phyloP scores from a whole-genome alignment of 2,113 vertebrate species.

The Limanda limanda region DNA sequence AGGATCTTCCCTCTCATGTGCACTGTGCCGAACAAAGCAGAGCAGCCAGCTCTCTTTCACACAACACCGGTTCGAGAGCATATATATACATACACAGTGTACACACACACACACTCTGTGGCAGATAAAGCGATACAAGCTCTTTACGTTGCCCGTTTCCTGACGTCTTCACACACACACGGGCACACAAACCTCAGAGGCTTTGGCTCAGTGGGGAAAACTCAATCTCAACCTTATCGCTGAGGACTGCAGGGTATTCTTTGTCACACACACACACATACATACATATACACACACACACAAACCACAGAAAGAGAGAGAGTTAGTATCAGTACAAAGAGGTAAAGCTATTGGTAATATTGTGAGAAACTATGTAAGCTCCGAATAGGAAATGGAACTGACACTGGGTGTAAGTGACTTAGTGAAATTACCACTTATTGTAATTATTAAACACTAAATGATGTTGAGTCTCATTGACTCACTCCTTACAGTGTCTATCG shows the following conservation, averaged over 20 bases:
- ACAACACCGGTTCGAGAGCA: constrained; percentile 60
- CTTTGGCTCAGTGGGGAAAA: constrained; percentile 68
- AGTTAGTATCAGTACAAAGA: constrained; percentile 45
- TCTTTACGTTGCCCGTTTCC: constrained; percentile 65
- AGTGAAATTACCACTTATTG: not conserved
- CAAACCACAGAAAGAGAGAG: not conserved
- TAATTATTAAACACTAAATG: not conserved
- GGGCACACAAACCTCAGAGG: constrained; percentile 40
- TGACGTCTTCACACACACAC: constrained; percentile 71
- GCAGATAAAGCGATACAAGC: constrained; percentile 70
- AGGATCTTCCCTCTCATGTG: constrained; percentile 65
- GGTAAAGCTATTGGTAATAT: constrained; percentile 39
- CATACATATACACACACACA: constrained; percentile 3
- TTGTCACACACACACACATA: constrained; percentile 24
- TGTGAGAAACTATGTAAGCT: constrained; percentile 44
- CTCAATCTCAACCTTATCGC: constrained; percentile 75
- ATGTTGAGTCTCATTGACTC: not conserved
- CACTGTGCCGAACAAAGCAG: constrained; percentile 66
- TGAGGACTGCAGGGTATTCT: constrained; percentile 62
- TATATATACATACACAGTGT: constrained; percentile 70
- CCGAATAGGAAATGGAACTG: constrained; percentile 28
- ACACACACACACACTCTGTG: constrained; percentile 44
- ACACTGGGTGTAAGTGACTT: not conserved
- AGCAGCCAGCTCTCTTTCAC: constrained; percentile 59
- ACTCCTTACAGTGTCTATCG: too few relatives aligned